These are phyloP conservation scores for Phyllostomus hastatus DNA, from an alignment of 2,113 vertebrate species.

Conservation along the genomic window DNA sequence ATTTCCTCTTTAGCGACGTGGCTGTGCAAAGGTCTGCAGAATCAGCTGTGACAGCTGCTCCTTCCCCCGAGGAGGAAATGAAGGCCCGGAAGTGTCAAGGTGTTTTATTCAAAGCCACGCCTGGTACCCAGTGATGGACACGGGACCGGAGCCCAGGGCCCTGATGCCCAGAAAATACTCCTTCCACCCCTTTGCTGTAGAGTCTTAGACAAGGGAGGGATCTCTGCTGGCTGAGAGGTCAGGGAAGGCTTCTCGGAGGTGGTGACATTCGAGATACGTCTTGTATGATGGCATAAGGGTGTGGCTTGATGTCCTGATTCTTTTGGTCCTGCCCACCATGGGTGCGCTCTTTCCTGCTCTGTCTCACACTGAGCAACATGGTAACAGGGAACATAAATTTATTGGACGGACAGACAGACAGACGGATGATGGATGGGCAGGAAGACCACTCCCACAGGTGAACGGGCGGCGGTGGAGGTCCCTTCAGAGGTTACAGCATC, in stretches of 20 bases:
- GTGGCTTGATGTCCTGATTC: background rate
- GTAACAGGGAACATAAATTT: background rate
- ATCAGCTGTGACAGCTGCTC: background rate
- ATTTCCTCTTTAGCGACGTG: background rate
- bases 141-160: background rate
- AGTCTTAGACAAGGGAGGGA: background rate
- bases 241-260: background rate
- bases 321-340: background rate
- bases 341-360: background rate
- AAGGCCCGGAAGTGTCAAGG: background rate
- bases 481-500: background rate
- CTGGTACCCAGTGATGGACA: background rate
- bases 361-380: background rate
- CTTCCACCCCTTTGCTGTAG: background rate
- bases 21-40: background rate
- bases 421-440: too few species aligned
- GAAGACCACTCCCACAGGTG: background rate
- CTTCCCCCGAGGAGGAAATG: background rate
- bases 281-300: background rate
- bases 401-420: background rate
- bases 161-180: background rate
- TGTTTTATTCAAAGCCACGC: background rate
- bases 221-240: background rate
- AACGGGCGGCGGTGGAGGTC: background rate
- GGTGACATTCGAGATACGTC: background rate